Conservation (phyloP, 2,113 vertebrate genomes). For the Pteropus alecto region DNA sequence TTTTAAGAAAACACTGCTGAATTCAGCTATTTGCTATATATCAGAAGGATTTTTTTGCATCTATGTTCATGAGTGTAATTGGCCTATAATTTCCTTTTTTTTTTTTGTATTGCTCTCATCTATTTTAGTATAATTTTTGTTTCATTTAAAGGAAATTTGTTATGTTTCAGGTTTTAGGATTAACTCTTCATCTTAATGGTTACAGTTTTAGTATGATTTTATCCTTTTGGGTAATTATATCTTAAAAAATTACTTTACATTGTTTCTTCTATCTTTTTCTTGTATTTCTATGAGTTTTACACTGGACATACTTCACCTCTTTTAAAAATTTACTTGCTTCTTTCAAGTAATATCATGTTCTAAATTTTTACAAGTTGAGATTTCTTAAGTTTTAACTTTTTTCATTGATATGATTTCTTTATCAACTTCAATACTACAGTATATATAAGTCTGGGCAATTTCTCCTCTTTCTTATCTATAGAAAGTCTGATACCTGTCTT, state of each 20-base stretch:
- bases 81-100: neutral
- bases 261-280: neutral
- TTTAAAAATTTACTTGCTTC: neutral
- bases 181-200: neutral
- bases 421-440: neutral
- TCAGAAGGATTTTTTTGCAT: neutral
- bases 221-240: neutral
- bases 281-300: neutral
- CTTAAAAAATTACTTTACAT: neutral
- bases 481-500: neutral
- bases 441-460: neutral
- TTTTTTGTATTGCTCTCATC: neutral
- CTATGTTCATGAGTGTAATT: neutral
- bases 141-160: neutral
- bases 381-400: neutral
- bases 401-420: neutral
- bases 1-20: neutral
- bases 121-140: neutral
- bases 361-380: neutral
- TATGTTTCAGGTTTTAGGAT: conserved; percentile 6
- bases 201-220: neutral
- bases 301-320: neutral
- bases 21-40: neutral
- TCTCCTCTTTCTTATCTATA: neutral
- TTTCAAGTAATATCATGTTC: neutral